Evolutionary conservation across 2,888 invertebrate species (phyloP).

Genomic region (Leptopilina syphax): DNA sequence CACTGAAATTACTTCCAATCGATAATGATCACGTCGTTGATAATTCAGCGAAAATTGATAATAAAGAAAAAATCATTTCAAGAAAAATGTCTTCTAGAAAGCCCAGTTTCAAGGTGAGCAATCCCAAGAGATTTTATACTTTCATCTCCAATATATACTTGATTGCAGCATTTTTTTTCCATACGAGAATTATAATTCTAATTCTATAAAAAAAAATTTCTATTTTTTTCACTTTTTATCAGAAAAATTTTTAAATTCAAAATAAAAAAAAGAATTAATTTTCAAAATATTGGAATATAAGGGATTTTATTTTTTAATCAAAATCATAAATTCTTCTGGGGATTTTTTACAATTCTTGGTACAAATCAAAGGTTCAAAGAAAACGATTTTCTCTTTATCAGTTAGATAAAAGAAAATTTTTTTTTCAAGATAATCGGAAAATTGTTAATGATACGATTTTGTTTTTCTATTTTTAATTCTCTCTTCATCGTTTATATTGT

Average conservation of each 20-base stretch:
- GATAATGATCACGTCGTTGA: constrained; percentile 54
- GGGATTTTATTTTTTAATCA: not conserved
- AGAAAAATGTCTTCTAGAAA: constrained; percentile 54
- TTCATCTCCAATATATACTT: not conserved
- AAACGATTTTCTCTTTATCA: too few relatives aligned
- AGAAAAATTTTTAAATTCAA: too few relatives aligned
- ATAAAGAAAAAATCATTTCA: constrained; percentile 45
- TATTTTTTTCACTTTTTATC: not conserved
- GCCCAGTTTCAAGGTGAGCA: constrained; percentile 61
- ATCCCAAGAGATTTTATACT: not conserved
- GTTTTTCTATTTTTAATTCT: not conserved
- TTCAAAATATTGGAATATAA: not conserved
- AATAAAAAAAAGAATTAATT: not conserved
- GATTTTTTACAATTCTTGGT: too few relatives aligned
- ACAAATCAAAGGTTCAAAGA: too few relatives aligned
- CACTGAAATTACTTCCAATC: constrained; percentile 67
- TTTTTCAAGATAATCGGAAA: not conserved
- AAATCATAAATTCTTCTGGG: too few relatives aligned
- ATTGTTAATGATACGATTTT: not conserved
- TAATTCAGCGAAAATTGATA: constrained; percentile 43
- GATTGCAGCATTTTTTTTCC: too few relatives aligned
- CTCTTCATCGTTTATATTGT: not conserved
- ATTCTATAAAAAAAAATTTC: not conserved
- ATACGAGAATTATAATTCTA: not conserved
- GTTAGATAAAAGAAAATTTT: too few relatives aligned